Percentiles rank a stretch among this genome's conserved stretches.
phyloP scores from a whole-genome alignment of 2,797 vertebrate genomes.

The Amniataba percoides region DNA sequence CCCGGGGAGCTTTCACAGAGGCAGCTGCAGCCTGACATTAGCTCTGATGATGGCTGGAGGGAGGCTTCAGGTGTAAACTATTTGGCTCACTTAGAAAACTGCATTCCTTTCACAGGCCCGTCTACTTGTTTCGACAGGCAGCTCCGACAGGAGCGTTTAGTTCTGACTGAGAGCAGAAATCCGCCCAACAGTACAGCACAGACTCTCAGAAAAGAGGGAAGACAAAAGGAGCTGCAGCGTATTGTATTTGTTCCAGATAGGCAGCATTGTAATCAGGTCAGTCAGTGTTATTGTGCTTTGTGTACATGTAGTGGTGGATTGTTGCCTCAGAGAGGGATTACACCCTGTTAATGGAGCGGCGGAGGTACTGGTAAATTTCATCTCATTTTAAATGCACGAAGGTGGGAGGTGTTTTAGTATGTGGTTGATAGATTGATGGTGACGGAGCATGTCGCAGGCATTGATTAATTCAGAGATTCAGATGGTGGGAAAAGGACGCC shows the following conservation, averaged over 20 bases:
- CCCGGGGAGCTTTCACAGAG: neutral
- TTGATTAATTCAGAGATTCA: conserved; percentile 15
- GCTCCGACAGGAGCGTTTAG: too few species aligned
- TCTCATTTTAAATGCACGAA: neutral
- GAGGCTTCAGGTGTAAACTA: conserved; percentile 18
- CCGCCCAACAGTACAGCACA: conserved; percentile 48
- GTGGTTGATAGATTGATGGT: neutral
- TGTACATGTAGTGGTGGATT: conserved; percentile 10
- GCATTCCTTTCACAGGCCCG: conserved; percentile 70
- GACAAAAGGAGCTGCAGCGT: conserved; percentile 59
- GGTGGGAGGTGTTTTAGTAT: conserved; percentile 5
- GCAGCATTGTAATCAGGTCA: conserved; percentile 46
- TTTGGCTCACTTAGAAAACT: conserved; percentile 3
- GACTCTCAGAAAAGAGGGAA: neutral
- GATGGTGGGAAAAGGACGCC: conserved; percentile 8
- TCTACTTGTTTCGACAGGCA: conserved; percentile 74
- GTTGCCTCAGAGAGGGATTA: conserved; percentile 20
- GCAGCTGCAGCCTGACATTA: neutral
- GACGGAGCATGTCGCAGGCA: neutral
- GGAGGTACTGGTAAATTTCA: neutral
- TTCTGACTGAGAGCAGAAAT: conserved; percentile 30
- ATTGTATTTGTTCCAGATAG: conserved; percentile 55
- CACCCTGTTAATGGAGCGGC: neutral
- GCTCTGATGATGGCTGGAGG: neutral
- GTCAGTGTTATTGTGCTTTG: conserved; percentile 44